These are phyloP conservation scores for Aphyosemion australe DNA, from an alignment of 2,113 vertebrate genomes.

Conservation along the genomic window DNA sequence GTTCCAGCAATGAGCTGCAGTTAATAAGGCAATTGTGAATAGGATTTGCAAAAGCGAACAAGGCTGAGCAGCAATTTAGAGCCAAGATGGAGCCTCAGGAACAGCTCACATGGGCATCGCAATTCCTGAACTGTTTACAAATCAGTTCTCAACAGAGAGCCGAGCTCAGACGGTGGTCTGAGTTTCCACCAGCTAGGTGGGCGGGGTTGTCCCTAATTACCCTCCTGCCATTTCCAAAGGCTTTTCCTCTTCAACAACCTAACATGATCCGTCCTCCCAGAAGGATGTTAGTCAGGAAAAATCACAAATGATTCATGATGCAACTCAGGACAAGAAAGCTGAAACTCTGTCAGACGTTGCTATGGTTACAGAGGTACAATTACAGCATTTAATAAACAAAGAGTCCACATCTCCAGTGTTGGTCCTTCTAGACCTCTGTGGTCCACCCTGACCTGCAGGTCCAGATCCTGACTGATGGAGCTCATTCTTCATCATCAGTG, in stretches of 20 bases:
- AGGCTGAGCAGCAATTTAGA: constrained; percentile 13
- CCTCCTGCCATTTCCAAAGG: background rate
- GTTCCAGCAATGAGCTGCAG: constrained; percentile 24
- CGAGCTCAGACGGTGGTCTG: background rate
- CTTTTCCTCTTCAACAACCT: background rate
- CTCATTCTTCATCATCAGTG: too few relatives aligned
- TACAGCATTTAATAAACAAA: too few relatives aligned
- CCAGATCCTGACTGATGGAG: too few relatives aligned
- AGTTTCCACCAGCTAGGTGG: background rate
- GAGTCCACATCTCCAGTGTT: too few relatives aligned
- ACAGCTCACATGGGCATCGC: constrained; percentile 1
- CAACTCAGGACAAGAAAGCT: background rate
- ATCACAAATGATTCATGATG: background rate
- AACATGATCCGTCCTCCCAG: background rate
- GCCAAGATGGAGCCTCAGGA: constrained; percentile 11
- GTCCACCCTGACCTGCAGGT: too few relatives aligned
- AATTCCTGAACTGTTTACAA: background rate
- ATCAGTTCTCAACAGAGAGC: background rate
- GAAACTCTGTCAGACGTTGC: background rate
- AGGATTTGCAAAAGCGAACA: constrained; percentile 6
- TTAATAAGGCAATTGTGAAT: constrained; percentile 36
- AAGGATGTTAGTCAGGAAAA: background rate
- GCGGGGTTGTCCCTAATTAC: too few relatives aligned
- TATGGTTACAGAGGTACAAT: background rate
- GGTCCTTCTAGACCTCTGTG: too few relatives aligned